Conservation (phyloP, 2,797 vertebrate genomes). For the Pangasius sanitwongsei region DNA sequence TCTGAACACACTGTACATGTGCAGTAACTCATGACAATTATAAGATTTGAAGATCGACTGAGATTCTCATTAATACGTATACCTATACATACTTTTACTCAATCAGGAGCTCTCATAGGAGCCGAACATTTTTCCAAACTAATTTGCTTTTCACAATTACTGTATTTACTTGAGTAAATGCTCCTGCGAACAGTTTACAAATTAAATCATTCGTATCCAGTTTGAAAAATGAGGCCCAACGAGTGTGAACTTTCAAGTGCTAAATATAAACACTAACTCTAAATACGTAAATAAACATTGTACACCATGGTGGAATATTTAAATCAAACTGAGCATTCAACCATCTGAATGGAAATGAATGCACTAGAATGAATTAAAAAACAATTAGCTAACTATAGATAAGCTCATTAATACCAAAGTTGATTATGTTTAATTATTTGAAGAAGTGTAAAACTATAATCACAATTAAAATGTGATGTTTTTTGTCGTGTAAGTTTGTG, state of each 20-base stretch:
- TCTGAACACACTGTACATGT: neutral
- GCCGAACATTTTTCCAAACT: neutral
- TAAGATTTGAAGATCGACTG: neutral
- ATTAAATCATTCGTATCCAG: neutral
- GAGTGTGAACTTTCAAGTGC: too few relatives aligned
- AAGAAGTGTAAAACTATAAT: neutral
- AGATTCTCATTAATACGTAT: neutral
- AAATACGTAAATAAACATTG: neutral
- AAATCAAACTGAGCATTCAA: neutral
- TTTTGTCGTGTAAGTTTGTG: too few relatives aligned
- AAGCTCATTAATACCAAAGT: neutral
- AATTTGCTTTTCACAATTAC: neutral
- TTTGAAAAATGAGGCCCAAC: neutral
- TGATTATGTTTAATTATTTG: neutral
- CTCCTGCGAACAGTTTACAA: neutral
- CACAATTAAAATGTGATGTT: neutral
- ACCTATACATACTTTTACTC: neutral
- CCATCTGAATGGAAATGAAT: neutral
- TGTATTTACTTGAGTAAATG: neutral
- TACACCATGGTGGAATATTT: neutral
- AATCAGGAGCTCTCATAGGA: neutral
- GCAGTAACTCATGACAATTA: neutral
- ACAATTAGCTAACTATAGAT: neutral
- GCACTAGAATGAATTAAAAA: neutral
- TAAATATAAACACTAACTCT: neutral